phyloP scores from a whole-genome alignment of 2,797 vertebrate genomes.

The Sciurus vulgaris region DNA sequence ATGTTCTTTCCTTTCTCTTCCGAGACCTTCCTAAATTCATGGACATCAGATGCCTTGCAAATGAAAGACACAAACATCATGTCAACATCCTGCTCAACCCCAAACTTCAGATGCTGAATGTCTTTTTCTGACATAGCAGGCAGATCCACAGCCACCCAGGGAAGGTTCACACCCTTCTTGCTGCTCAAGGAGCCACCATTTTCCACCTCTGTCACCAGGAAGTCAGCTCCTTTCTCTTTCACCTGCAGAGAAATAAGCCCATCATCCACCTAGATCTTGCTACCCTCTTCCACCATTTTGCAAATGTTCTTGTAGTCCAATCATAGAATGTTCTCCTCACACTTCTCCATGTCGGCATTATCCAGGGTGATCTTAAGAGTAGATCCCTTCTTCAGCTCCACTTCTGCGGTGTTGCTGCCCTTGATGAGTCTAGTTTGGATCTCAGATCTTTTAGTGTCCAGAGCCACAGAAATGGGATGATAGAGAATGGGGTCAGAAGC shows the following conservation, averaged over 20 bases:
- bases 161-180: conserved; percentile 98
- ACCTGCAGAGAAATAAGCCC: conserved; percentile 97
- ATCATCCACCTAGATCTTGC: conserved; percentile 97
- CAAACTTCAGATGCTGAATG: conserved; percentile 95
- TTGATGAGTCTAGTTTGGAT: conserved; percentile 99
- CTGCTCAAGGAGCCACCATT: conserved; percentile 96
- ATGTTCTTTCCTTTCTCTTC: conserved; percentile 98
- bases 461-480: conserved; percentile 96
- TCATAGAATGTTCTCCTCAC: conserved; percentile 94
- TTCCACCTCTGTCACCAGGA: conserved; percentile 93
- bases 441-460: conserved; percentile 99
- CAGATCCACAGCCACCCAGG: conserved; percentile 96
- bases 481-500: conserved; percentile 93
- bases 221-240: conserved; percentile 93
- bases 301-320: conserved; percentile 98
- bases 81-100: conserved; percentile 95
- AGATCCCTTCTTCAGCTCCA: conserved; percentile 95
- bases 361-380: conserved; percentile 95
- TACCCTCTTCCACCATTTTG: conserved; percentile 94
- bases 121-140: conserved; percentile 98
- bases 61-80: conserved; percentile 99
- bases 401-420: conserved; percentile 96
- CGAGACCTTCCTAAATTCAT: conserved; percentile 94
- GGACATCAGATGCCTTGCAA: conserved; percentile 96
- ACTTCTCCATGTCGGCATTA: conserved; percentile 93